Evolutionary conservation across 2,113 vertebrate genomes (phyloP), one percentile per base, ranked within the genome.

Genomic region (Pterophyllum scalare): DNA sequence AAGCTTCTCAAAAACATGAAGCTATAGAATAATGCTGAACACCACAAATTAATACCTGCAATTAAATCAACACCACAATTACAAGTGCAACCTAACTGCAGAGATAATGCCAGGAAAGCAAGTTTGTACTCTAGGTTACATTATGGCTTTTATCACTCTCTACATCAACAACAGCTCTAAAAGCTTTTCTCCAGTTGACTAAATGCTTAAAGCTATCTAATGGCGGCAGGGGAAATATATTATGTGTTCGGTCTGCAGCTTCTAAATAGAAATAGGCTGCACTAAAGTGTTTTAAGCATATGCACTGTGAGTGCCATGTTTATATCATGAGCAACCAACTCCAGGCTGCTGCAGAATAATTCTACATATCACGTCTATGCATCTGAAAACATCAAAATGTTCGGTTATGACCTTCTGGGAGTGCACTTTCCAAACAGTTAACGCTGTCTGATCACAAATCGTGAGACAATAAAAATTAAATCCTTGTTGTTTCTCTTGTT

Each of bases 391-490:
- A 59, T 54, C 12, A 62, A 85, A 83, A 40, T 9, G 7, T 49
- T 64, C 7, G 14, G 57, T 80, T 61, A 59, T n/a, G 76, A 72
- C 58, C 58, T 84, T 33, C 75, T 77, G 49, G 59, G 65, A 75
- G 83, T 59, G 49, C 26, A 56, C 60, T 56, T 61, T 54, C 46
- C 46, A 54, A 77, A 17, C 33, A 12, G 49, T 64, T 64, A 49
- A 82, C 35, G 1, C 19, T 0, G 24, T 56, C 43, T 64, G 52
- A 65, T 76, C 35, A 0, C 40, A 12, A 85, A 49, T 75, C 10
- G 11, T 2, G 54, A 80, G 78, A 74, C 33, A 11, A 62, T 74
- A 17, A 28, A 56, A 24, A 54, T 2, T 19, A 1, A 54, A 28
- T 49, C 67, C 28, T 72, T 72, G 26, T 72, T 54, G 67, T 72